Percentiles rank a stretch among this genome's conserved stretches.
These are phyloP conservation scores for Drosophila greeni DNA, from an alignment of 2,888 invertebrate species.

Conservation along the genomic window DNA sequence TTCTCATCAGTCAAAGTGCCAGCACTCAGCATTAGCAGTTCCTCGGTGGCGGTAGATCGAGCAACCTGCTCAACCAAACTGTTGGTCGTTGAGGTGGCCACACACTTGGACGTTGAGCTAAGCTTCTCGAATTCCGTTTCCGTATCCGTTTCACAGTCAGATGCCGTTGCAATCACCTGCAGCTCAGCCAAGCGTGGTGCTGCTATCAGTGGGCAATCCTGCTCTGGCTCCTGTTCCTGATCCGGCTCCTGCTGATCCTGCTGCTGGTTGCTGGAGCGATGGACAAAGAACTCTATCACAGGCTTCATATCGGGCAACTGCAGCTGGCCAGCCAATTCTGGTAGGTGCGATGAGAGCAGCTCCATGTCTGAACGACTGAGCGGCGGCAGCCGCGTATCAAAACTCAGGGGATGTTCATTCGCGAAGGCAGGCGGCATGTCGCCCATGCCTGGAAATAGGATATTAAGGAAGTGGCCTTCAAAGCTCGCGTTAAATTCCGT, in stretches of 20 bases:
- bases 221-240: constrained; percentile 34
- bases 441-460: constrained; percentile 93
- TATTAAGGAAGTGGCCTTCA: constrained; percentile 90
- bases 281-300: constrained; percentile 86
- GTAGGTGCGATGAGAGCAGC: constrained; percentile 83
- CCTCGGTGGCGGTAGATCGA: constrained; percentile 74
- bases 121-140: constrained; percentile 89
- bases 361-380: constrained; percentile 82
- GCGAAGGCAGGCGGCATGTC: constrained; percentile 93
- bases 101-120: constrained; percentile 70
- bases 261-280: constrained; percentile 76
- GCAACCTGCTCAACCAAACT: constrained; percentile 61
- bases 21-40: constrained; percentile 67
- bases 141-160: constrained; percentile 89
- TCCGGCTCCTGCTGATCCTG: constrained; percentile 50
- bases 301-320: constrained; percentile 85
- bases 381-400: constrained; percentile 86
- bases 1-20: constrained; percentile 80
- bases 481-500: constrained; percentile 88
- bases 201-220: constrained; percentile 30
- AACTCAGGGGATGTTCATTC: constrained; percentile 87
- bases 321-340: constrained; percentile 83
- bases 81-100: constrained; percentile 66
- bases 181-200: constrained; percentile 53
- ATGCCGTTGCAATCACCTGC: constrained; percentile 81